phyloP scores from a whole-genome alignment of 1,140 invertebrate genomes.

The Caenorhabditis brenneri region DNA sequence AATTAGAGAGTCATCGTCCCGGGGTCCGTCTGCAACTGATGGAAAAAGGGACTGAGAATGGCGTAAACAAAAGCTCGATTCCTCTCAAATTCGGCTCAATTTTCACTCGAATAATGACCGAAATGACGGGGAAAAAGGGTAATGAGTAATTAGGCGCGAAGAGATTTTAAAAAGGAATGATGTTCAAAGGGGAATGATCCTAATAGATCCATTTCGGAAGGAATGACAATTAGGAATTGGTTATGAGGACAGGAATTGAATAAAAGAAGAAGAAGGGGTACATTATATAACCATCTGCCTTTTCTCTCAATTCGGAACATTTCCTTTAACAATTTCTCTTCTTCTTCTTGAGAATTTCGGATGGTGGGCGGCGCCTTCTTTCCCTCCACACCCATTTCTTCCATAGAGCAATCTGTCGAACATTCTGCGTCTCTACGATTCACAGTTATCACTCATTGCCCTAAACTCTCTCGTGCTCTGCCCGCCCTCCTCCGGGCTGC shows the following conservation, averaged over 20 bases:
- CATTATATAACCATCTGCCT: neutral
- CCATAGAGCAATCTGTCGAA: slow-evolving; percentile 26
- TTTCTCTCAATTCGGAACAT: neutral
- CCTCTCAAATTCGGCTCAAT: neutral
- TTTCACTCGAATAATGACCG: neutral
- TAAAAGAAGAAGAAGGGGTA: no score
- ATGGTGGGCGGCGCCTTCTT: neutral
- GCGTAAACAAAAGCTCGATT: slow-evolving; percentile 16
- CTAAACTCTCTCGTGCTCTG: slow-evolving; percentile 29
- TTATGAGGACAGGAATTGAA: neutral
- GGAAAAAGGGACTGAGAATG: neutral
- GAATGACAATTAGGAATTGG: neutral
- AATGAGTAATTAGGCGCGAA: slow-evolving; percentile 15
- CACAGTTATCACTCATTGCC: neutral
- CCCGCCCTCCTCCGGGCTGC: slow-evolving; percentile 35
- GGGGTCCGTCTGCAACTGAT: neutral
- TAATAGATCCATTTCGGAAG: neutral
- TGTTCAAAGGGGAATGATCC: neutral
- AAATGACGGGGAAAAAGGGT: neutral
- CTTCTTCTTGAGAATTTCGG: neutral
- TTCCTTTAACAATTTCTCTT: slow-evolving; percentile 18
- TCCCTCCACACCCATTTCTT: slow-evolving; percentile 3
- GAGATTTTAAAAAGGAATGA: neutral
- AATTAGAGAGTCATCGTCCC: slow-evolving; percentile 18
- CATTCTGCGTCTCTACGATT: neutral